These are phyloP conservation scores for Zelleria hepariella DNA, from an alignment of 2,888 invertebrate species.

Conservation along the genomic window DNA sequence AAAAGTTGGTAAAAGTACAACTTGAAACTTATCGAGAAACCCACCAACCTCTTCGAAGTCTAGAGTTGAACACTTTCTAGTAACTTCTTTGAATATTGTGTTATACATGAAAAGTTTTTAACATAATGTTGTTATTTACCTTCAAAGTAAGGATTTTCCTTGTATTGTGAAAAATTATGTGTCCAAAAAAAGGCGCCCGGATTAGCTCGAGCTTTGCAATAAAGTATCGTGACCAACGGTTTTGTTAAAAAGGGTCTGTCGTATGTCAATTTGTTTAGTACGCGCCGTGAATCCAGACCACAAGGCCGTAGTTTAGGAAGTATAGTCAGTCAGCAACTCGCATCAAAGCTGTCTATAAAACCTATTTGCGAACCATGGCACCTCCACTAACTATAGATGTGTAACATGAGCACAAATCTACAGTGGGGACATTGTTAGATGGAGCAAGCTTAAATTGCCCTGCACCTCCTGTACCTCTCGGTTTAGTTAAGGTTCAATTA, in stretches of 20 bases:
- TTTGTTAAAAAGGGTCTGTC: conserved; percentile 27
- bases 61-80: neutral
- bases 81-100: neutral
- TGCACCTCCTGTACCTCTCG: too few relatives aligned
- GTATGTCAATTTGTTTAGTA: conserved; percentile 14
- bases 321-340: too few relatives aligned
- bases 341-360: too few relatives aligned
- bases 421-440: too few relatives aligned
- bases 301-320: neutral
- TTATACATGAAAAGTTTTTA: neutral
- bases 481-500: too few relatives aligned
- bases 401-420: too few relatives aligned
- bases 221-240: conserved; percentile 7
- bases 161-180: neutral
- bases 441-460: too few relatives aligned
- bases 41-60: neutral
- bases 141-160: neutral
- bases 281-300: neutral
- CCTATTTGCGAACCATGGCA: too few relatives aligned
- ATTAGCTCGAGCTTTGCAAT: neutral
- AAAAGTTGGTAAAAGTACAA: neutral
- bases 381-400: too few relatives aligned
- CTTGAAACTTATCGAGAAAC: too few relatives aligned
- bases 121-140: neutral
- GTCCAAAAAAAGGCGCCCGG: neutral